Evolutionary conservation across 2,113 vertebrate species (phyloP), one percentile per base, ranked within the genome.

Genomic region (Rhinolophus sinicus): DNA sequence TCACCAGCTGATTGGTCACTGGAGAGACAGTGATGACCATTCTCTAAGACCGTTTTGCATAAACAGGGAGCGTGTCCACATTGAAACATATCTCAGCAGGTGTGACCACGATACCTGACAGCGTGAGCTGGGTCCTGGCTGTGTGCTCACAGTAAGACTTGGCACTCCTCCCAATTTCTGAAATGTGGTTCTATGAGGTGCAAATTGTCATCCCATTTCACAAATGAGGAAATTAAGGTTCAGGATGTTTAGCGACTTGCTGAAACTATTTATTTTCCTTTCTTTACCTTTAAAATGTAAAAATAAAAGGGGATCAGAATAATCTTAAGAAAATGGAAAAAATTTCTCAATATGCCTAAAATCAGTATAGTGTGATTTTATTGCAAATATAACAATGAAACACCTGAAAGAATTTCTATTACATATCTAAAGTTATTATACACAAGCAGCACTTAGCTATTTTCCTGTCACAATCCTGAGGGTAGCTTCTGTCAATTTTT

Each of bases 11-110:
- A 96, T 99, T 99, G 4, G 99, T 99, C 98, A 99, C 99, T 0
- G 99, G 99, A 97, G 99, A 99, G 80, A 99, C 99, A n/a, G 99
- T 99, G 98, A 99, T 99, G 65, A 99, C 99, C 99, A 99, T 99
- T 98, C 99, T 98, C 98, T 99, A 99, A 26, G 99, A 99, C 6
- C 99, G 98, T 96, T 99, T 99, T 90, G 99, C 99, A 6, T 99
- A 99, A 0, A 99, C 98, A 0, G 99, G 99, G 13, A 99, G 99
- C 0, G 99, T 99, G 92, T 99, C 99, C 8, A 99, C 99, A 9
- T 99, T 99, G 98, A 99, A 99, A 70, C 99, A 99, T 99, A 99
- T 99, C 98, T 99, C 99, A 6, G 99, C 99, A 0, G 99, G 99
- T 0, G 99, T 99, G 50, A 99, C 99, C 92, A 99, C 99, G 0